These are phyloP conservation scores for Peromyscus eremicus DNA, from an alignment of 2,797 vertebrate species.

Conservation along the genomic window DNA sequence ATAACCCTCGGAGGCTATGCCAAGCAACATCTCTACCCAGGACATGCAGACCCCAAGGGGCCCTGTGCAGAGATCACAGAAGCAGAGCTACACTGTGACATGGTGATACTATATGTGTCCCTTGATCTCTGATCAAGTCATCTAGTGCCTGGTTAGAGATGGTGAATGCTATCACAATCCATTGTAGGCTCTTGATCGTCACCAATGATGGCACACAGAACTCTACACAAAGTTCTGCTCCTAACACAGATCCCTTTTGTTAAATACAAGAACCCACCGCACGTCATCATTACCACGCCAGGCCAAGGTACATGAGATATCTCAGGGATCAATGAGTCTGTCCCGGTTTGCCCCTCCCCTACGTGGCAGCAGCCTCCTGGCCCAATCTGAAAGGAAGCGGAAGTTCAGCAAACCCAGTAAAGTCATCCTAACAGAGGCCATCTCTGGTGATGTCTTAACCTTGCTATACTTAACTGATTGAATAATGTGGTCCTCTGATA, in stretches of 20 bases:
- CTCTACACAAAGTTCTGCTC: constrained; percentile 4
- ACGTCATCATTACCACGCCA: neutral
- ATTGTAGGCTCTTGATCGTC: neutral
- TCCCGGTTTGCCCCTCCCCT: accelerated
- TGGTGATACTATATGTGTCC: neutral
- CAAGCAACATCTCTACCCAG: neutral
- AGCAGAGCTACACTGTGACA: neutral
- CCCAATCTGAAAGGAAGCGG: neutral
- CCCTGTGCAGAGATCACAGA: neutral
- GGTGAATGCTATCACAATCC: neutral
- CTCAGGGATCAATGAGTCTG: neutral
- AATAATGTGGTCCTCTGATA: constrained; percentile 8
- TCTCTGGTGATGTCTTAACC: constrained; percentile 22
- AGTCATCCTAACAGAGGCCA: neutral
- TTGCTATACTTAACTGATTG: neutral
- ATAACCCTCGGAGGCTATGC: neutral
- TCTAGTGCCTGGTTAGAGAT: neutral
- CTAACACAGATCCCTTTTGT: neutral
- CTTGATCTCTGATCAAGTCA: constrained; percentile 6
- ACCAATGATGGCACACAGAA: neutral
- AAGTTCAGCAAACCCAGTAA: neutral
- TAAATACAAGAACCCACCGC: neutral
- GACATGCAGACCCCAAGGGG: neutral
- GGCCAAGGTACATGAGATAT: neutral
- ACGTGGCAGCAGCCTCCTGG: neutral